phyloP scores from a whole-genome alignment of 37 sponge, comb jelly and placozoan genomes.

The Cliona cf. orientalis region DNA sequence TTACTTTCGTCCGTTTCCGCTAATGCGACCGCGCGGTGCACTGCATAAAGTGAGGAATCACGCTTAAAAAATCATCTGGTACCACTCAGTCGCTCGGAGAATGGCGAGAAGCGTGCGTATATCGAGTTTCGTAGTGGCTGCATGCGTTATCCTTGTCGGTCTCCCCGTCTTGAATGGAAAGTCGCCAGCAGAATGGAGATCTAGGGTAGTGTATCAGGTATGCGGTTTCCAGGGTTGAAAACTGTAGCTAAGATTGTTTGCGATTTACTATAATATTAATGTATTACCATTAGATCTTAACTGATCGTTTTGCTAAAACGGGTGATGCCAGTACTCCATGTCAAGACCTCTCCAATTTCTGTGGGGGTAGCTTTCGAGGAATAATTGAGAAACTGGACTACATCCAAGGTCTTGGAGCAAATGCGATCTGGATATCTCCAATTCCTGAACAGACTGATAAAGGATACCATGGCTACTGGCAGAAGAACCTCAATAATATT shows the following conservation, averaged over 20 bases:
- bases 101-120: too few relatives aligned
- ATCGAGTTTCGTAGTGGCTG: too few relatives aligned
- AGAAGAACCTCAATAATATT: conserved; percentile 65
- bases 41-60: too few relatives aligned
- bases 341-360: conserved; percentile 35
- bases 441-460: conserved; percentile 69
- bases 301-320: conserved; percentile 71
- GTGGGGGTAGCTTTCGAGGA: conserved; percentile 20
- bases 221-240: too few relatives aligned
- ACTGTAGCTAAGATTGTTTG: too few relatives aligned
- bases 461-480: conserved; percentile 94
- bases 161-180: too few relatives aligned
- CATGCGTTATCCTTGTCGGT: too few relatives aligned
- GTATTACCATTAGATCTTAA: conserved; percentile 55
- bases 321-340: conserved; percentile 18
- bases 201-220: conserved; percentile 82
- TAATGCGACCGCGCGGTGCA: too few relatives aligned
- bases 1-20: too few relatives aligned
- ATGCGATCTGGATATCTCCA: conserved; percentile 65
- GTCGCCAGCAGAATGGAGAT: conserved; percentile 72
- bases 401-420: conserved; percentile 43
- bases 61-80: too few relatives aligned
- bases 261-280: too few relatives aligned
- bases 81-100: too few relatives aligned
- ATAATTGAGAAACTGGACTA: conserved; percentile 44